phyloP scores from a whole-genome alignment of 2,797 vertebrate genomes.

The Acrocephalus scirpaceus region DNA sequence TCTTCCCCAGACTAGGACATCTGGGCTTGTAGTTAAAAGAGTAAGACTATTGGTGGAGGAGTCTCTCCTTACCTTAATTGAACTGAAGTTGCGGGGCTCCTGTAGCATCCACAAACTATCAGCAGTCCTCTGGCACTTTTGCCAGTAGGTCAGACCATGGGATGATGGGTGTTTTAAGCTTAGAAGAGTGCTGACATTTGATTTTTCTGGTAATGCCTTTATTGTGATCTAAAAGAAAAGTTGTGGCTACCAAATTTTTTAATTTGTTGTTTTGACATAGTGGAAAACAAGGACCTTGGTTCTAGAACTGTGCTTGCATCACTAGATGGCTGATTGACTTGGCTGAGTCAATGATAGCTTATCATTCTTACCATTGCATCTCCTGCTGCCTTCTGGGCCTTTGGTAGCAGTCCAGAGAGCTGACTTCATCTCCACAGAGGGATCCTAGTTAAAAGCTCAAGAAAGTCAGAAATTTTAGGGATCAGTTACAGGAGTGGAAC shows the following conservation, averaged over 20 bases:
- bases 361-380: not conserved
- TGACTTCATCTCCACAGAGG: not conserved
- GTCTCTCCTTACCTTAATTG: not conserved
- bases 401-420: conserved; percentile 1
- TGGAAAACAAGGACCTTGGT: not conserved
- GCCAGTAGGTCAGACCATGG: not conserved
- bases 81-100: not conserved
- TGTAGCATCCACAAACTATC: not conserved
- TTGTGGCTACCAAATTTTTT: not conserved
- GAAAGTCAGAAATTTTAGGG: not conserved
- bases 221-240: not conserved
- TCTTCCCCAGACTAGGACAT: not conserved
- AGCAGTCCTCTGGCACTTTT: not conserved
- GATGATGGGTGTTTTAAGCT: not conserved
- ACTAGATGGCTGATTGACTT: not conserved
- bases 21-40: not conserved
- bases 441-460: not conserved
- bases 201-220: not conserved
- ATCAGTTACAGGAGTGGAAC: not conserved
- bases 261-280: not conserved
- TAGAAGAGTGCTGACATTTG: not conserved
- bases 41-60: not conserved
- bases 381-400: not conserved
- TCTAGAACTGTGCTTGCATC: not conserved
- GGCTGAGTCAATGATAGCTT: not conserved